Evolutionary conservation across 2,113 vertebrate species (phyloP).

Genomic region (Struthio camelus): DNA sequence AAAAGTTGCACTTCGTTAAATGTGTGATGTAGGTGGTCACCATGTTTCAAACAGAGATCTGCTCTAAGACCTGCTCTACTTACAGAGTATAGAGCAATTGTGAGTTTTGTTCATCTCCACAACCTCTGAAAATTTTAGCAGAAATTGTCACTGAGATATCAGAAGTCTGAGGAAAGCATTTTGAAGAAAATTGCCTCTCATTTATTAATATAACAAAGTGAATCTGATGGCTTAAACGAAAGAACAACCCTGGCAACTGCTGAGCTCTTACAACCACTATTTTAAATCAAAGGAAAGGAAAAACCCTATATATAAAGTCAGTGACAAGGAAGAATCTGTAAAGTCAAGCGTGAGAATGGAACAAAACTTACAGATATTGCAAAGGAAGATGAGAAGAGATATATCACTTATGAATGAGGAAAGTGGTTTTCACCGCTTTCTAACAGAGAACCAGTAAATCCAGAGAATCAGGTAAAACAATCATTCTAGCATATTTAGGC

Average conservation of each 20-base stretch:
- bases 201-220: conserved; percentile 48
- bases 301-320: background rate
- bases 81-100: background rate
- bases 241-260: background rate
- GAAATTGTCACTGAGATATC: background rate
- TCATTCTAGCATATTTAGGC: background rate
- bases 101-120: background rate
- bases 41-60: background rate
- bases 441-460: background rate
- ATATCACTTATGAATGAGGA: background rate
- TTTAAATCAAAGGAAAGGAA: conserved; percentile 28
- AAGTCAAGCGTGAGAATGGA: background rate
- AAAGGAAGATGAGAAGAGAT: background rate
- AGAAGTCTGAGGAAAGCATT: background rate
- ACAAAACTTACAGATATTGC: background rate
- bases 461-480: background rate
- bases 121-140: background rate
- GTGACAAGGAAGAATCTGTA: background rate
- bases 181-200: background rate
- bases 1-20: background rate
- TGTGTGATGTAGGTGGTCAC: background rate
- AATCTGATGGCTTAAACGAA: conserved; percentile 12
- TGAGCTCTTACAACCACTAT: background rate
- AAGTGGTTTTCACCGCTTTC: background rate
- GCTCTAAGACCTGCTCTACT: background rate